These are phyloP conservation scores for Plectropomus leopardus DNA, from an alignment of 2,113 vertebrate species.

Conservation along the genomic window DNA sequence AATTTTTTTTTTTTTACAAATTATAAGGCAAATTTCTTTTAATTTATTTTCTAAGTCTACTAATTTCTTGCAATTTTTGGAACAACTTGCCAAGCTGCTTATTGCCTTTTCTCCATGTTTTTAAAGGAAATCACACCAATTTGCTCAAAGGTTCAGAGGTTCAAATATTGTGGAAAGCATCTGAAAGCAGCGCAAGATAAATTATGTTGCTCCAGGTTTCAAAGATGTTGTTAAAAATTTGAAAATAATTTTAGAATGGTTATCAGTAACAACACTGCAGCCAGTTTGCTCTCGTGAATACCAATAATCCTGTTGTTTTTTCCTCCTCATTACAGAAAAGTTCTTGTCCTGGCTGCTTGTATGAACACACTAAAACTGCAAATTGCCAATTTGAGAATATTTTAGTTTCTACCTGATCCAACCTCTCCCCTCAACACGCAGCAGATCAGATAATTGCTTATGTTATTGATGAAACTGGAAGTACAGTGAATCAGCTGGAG, in stretches of 20 bases:
- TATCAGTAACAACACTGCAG: not conserved
- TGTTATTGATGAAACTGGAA: slow-evolving; percentile 35
- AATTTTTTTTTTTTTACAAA: no score
- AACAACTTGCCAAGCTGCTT: no score
- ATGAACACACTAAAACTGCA: slow-evolving; percentile 26
- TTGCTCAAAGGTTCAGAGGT: no score
- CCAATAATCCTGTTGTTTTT: not conserved
- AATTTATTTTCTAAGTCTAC: no score
- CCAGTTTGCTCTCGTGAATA: slow-evolving; percentile 14
- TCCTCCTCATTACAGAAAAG: not conserved
- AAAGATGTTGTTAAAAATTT: no score
- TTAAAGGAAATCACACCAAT: no score
- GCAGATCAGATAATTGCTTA: slow-evolving; percentile 8
- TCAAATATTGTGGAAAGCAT: no score
- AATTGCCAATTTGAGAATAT: slow-evolving; percentile 5
- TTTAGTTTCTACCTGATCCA: slow-evolving; percentile 3
- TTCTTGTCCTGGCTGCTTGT: slow-evolving; percentile 1
- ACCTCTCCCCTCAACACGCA: slow-evolving; percentile 11
- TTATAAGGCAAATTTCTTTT: no score
- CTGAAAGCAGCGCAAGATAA: no score
- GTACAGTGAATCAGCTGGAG: slow-evolving; percentile 36
- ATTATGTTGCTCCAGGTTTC: no score
- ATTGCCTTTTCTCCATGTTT: no score
- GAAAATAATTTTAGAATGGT: not conserved
- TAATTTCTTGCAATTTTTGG: no score